A percentile compares a stretch with the other conserved stretches of the same genome.
These are phyloP conservation scores for Tetropium fuscum DNA, from an alignment of 2,888 invertebrate species.

Conservation along the genomic window DNA sequence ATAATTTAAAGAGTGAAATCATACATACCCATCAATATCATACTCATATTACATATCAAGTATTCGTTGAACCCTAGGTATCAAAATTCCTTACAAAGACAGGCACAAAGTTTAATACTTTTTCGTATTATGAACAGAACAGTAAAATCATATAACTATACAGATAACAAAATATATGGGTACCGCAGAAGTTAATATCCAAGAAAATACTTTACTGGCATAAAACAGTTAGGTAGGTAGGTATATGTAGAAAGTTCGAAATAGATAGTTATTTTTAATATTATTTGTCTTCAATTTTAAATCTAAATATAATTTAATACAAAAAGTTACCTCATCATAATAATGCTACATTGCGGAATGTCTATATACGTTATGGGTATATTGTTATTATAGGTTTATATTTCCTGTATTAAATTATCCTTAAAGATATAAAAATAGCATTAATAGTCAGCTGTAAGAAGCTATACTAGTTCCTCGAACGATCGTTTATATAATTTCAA, in stretches of 20 bases:
- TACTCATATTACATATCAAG: constrained; percentile 51
- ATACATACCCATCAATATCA: too few species aligned
- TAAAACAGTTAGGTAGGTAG: too few species aligned
- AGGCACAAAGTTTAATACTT: constrained; percentile 59
- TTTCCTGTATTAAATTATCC: constrained; percentile 31
- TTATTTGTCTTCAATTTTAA: constrained; percentile 40
- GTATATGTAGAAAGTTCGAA: constrained; percentile 29
- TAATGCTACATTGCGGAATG: too few species aligned
- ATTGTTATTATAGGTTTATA: not conserved
- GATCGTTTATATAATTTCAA: constrained; percentile 13
- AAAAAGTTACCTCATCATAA: constrained; percentile 8
- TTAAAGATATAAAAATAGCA: constrained; percentile 47
- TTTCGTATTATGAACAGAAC: constrained; percentile 37
- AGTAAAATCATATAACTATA: constrained; percentile 16
- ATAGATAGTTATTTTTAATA: constrained; percentile 29
- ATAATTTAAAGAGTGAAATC: constrained; percentile 54
- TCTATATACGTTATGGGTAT: not conserved
- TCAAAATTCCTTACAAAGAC: constrained; percentile 57
- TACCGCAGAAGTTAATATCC: not conserved
- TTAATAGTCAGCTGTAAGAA: constrained; percentile 38
- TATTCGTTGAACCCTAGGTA: constrained; percentile 57
- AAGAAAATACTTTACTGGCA: constrained; percentile 8
- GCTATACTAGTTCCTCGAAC: constrained; percentile 28
- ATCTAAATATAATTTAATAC: constrained; percentile 29
- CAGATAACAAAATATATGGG: constrained; percentile 4